Evolutionary conservation across 2,888 invertebrate species (phyloP).

Genomic region (Philereme transversata): DNA sequence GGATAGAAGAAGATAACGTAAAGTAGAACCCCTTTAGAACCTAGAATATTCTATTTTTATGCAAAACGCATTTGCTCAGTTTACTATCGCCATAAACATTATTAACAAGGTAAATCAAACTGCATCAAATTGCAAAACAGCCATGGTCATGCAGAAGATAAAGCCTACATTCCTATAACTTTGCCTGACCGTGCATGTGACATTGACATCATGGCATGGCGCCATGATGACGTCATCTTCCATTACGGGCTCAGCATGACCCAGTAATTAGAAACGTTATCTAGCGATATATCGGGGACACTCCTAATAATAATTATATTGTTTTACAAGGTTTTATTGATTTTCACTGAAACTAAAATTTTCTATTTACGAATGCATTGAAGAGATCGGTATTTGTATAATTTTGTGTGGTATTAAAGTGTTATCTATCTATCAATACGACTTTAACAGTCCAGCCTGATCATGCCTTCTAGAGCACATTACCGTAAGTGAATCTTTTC

Average conservation of each 20-base stretch:
- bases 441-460: too few relatives aligned
- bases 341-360: too few relatives aligned
- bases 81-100: conserved; percentile 3
- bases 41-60: not conserved
- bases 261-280: conserved; percentile 25
- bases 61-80: not conserved
- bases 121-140: conserved; percentile 9
- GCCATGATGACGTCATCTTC: conserved; percentile 42
- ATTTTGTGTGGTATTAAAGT: too few relatives aligned
- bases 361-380: too few relatives aligned
- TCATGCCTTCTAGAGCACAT: too few relatives aligned
- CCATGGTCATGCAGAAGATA: conserved; percentile 8
- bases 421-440: too few relatives aligned
- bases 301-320: not conserved
- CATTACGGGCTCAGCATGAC: conserved; percentile 29
- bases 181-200: conserved; percentile 18
- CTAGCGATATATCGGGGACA: not conserved
- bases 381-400: too few relatives aligned
- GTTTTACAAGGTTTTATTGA: too few relatives aligned
- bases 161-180: conserved; percentile 5
- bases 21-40: too few relatives aligned
- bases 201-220: conserved; percentile 44
- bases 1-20: too few relatives aligned
- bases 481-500: too few relatives aligned
- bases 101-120: conserved; percentile 9